These are phyloP conservation scores for Diabrotica balteata DNA, from an alignment of 2,888 invertebrate genomes.

Conservation along the genomic window DNA sequence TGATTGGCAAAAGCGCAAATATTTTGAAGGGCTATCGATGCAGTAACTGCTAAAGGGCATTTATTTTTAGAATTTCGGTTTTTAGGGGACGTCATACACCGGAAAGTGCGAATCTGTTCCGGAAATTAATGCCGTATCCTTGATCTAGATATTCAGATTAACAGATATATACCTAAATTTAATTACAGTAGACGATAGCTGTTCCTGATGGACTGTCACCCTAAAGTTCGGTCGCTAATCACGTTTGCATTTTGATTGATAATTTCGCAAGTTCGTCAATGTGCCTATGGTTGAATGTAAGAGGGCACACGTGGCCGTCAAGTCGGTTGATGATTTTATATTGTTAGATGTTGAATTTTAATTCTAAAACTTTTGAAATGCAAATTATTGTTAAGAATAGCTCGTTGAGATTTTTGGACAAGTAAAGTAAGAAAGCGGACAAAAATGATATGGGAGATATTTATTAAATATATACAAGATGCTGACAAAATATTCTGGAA, in stretches of 20 bases:
- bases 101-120: slow-evolving; percentile 24
- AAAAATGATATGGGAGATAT: no score
- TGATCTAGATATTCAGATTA: slow-evolving; percentile 26
- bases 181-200: slow-evolving; percentile 16
- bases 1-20: not conserved
- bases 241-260: slow-evolving; percentile 11
- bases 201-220: slow-evolving; percentile 3
- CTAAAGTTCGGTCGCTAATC: slow-evolving; percentile 4
- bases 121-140: slow-evolving; percentile 30
- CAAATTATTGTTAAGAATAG: no score
- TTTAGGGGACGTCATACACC: slow-evolving; percentile 18
- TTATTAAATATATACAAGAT: no score
- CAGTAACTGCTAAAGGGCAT: not conserved
- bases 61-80: slow-evolving; percentile 21
- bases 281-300: no score
- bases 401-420: no score
- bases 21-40: not conserved
- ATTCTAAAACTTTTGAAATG: no score
- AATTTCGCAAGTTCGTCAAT: not conserved
- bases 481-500: no score
- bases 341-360: no score
- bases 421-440: not conserved
- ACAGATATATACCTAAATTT: slow-evolving; percentile 16
- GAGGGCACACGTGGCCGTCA: no score
- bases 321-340: no score